These are phyloP conservation scores for Chaetodon auriga DNA, from an alignment of 2,113 vertebrate genomes.

Conservation along the genomic window DNA sequence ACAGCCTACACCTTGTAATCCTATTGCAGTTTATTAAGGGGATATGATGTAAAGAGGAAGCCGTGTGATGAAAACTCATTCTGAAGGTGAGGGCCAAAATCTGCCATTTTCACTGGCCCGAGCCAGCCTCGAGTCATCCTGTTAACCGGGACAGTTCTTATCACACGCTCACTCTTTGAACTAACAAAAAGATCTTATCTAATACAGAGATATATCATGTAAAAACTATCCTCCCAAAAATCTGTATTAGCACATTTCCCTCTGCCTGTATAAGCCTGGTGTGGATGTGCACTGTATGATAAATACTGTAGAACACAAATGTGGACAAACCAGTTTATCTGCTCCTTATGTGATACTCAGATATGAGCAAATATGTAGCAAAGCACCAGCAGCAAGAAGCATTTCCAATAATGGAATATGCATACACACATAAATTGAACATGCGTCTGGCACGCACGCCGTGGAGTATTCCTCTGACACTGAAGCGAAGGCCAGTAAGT, in stretches of 20 bases:
- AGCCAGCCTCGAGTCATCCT: neutral
- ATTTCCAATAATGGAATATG: slow-evolving; percentile 6
- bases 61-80: slow-evolving; percentile 37
- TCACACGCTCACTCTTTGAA: slow-evolving; percentile 3
- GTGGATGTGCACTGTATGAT: neutral
- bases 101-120: neutral
- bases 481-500: slow-evolving; percentile 1
- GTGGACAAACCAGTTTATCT: slow-evolving; percentile 11
- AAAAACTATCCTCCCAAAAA: neutral
- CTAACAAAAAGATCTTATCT: neutral
- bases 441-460: slow-evolving; percentile 12
- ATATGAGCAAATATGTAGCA: neutral
- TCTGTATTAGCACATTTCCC: neutral
- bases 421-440: slow-evolving; percentile 14
- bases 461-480: slow-evolving; percentile 36
- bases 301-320: neutral
- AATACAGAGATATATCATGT: neutral
- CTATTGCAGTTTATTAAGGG: slow-evolving; percentile 45
- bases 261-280: neutral
- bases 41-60: slow-evolving; percentile 46
- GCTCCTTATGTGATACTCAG: neutral
- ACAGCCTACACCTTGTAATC: slow-evolving; percentile 44
- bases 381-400: neutral
- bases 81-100: slow-evolving; percentile 36
- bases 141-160: slow-evolving; percentile 23